Evolutionary conservation across 2,113 vertebrate genomes (phyloP).

Genomic region (Benitochromis conjunctus): DNA sequence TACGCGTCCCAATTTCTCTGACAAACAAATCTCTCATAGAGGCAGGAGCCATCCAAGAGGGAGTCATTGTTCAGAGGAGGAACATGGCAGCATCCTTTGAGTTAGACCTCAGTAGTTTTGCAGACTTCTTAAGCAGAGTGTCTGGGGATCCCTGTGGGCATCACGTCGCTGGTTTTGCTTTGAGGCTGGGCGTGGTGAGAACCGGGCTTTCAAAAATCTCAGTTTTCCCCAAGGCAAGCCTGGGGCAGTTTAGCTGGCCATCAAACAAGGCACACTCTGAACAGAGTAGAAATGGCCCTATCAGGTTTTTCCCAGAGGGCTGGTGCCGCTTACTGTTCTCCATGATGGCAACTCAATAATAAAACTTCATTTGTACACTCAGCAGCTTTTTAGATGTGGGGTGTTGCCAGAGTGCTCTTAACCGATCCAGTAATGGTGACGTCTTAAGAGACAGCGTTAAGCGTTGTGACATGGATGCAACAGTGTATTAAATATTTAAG

Average conservation of each 20-base stretch:
- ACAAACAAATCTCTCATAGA: conserved; percentile 30
- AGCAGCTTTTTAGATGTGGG: neutral
- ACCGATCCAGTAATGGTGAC: neutral
- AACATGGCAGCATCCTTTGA: conserved; percentile 27
- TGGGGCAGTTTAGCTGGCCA: conserved; percentile 55
- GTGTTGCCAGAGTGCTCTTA: neutral
- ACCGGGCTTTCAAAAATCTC: conserved; percentile 40
- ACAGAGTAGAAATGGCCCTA: conserved; percentile 42
- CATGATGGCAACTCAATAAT: conserved; percentile 29
- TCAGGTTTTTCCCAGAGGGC: conserved; percentile 41
- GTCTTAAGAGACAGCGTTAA: neutral
- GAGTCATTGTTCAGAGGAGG: conserved; percentile 17
- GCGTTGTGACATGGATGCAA: neutral
- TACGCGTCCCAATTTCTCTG: conserved; percentile 10
- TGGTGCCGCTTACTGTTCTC: conserved; percentile 23
- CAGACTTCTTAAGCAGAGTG: conserved; percentile 41
- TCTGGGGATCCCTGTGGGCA: conserved; percentile 39
- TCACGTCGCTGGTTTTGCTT: conserved; percentile 43
- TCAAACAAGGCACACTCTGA: conserved; percentile 52
- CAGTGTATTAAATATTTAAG: neutral
- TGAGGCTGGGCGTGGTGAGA: conserved; percentile 49
- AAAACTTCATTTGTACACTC: conserved; percentile 35
- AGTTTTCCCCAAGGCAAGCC: conserved; percentile 53
- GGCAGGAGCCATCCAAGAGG: neutral
- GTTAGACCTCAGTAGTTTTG: conserved; percentile 33